phyloP scores from a whole-genome alignment of 2,113 vertebrate species.

The Galbula dea region DNA sequence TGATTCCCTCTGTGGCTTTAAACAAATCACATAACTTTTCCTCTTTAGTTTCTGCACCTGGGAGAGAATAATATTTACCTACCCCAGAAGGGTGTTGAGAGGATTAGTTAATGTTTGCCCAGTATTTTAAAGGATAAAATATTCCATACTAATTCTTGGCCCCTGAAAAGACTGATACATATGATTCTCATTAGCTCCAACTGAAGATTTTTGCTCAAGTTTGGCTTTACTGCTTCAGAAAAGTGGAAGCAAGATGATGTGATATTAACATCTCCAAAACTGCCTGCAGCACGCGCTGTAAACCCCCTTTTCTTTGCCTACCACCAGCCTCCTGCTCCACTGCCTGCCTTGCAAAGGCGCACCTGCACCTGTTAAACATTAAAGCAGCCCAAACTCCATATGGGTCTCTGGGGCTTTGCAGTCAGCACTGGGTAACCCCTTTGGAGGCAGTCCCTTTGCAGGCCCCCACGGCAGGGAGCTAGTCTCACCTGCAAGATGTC shows the following conservation, averaged over 20 bases:
- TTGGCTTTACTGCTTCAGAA: not conserved
- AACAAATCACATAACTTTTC: constrained; percentile 14
- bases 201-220: not conserved
- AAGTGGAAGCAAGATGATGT: not conserved
- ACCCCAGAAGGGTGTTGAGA: not conserved
- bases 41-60: constrained; percentile 32
- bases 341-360: accelerated
- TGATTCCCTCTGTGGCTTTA: constrained; percentile 11
- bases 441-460: not conserved
- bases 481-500: not conserved
- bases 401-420: not conserved
- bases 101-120: constrained; percentile 49
- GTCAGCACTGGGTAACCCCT: not conserved
- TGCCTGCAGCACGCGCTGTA: accelerated
- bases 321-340: not conserved
- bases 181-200: not conserved
- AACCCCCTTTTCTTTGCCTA: not conserved
- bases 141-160: not conserved
- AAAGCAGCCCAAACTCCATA: not conserved
- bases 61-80: constrained; percentile 36
- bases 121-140: constrained; percentile 19
- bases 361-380: not conserved
- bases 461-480: not conserved
- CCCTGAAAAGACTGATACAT: not conserved
- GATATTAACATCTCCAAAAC: not conserved